These are phyloP conservation scores for Hippocampus abdominalis DNA, from an alignment of 2,113 vertebrate genomes.

Conservation along the genomic window DNA sequence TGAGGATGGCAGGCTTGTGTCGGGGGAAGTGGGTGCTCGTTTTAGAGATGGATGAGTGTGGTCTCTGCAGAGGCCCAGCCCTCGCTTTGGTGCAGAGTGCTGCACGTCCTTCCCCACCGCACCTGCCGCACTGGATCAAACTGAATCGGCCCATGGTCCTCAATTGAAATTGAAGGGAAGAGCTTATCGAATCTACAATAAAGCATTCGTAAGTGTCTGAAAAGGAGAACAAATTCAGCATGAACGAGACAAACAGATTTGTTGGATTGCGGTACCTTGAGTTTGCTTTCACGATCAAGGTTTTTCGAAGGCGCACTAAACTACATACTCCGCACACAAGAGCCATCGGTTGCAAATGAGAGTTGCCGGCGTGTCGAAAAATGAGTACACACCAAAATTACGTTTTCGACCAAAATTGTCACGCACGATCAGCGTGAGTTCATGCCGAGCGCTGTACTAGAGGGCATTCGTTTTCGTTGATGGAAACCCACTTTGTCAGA, in stretches of 20 bases:
- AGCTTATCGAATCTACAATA: not conserved
- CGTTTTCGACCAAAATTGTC: too few species aligned
- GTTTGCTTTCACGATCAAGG: not conserved
- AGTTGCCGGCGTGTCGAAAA: not conserved
- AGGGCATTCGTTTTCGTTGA: too few species aligned
- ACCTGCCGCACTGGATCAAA: conserved; percentile 49
- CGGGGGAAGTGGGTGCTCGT: conserved; percentile 13
- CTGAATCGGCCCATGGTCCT: not conserved
- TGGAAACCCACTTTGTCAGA: too few species aligned
- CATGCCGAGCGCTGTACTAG: too few species aligned
- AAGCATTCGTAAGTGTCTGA: not conserved
- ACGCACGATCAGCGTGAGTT: too few species aligned
- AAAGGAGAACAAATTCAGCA: not conserved
- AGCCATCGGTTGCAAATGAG: not conserved
- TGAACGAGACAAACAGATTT: not conserved
- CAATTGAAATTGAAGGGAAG: not conserved
- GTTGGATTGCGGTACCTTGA: not conserved
- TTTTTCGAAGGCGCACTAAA: not conserved
- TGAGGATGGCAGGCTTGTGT: conserved; percentile 25
- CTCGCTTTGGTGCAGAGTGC: conserved; percentile 64
- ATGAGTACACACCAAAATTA: too few species aligned
- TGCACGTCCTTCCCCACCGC: conserved; percentile 56
- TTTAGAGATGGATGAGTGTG: conserved; percentile 34
- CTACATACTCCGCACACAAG: not conserved
- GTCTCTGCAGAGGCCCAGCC: conserved; percentile 64